phyloP scores from a whole-genome alignment of 2,113 vertebrate genomes.

The Psophia crepitans region DNA sequence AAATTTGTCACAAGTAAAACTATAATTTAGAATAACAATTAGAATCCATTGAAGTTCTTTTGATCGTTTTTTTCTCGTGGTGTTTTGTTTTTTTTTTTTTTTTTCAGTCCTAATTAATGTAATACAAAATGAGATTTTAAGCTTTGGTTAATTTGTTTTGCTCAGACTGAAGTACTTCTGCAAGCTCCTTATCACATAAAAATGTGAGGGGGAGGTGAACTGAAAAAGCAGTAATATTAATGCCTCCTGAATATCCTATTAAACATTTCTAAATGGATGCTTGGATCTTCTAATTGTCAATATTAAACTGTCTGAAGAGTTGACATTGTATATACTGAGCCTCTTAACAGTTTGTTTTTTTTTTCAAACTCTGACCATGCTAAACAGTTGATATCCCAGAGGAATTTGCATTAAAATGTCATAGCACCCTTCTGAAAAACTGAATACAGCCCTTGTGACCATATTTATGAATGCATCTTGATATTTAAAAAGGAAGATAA shows the following conservation, averaged over 20 bases:
- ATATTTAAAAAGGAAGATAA: background rate
- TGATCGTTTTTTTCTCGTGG: background rate
- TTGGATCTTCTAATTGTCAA: background rate
- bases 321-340: background rate
- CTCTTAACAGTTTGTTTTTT: background rate
- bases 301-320: background rate
- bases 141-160: conserved; percentile 22
- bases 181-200: background rate
- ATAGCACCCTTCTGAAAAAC: background rate
- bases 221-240: background rate
- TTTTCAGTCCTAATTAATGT: background rate
- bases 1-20: background rate
- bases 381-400: background rate
- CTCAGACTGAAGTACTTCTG: background rate
- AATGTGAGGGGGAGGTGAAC: background rate
- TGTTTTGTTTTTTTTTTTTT: background rate
- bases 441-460: background rate
- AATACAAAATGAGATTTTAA: conserved; percentile 23
- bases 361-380: background rate
- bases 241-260: background rate
- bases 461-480: background rate
- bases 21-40: conserved; percentile 26
- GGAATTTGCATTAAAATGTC: background rate
- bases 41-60: background rate
- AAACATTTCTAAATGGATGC: background rate